These are phyloP conservation scores for Ptiloglossa arizonensis DNA, from an alignment of 1,140 invertebrate species.

Conservation along the genomic window DNA sequence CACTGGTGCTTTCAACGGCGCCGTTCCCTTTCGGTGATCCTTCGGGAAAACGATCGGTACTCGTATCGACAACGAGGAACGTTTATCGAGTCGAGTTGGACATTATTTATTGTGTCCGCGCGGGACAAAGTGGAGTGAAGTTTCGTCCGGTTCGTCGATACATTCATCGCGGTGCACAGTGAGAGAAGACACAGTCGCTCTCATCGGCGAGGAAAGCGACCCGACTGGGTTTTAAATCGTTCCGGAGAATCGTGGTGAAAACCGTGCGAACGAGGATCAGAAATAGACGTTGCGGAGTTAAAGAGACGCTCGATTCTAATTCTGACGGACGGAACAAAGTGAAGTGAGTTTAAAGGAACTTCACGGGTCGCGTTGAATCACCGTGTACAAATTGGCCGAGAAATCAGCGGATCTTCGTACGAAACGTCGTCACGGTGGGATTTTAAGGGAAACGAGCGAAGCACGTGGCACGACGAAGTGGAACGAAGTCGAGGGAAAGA, in stretches of 20 bases:
- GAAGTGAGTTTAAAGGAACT: too few relatives aligned
- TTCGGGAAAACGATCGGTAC: background rate
- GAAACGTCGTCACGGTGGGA: background rate
- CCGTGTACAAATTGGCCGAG: background rate
- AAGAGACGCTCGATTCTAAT: too few relatives aligned
- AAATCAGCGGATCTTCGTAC: background rate
- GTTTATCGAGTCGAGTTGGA: background rate
- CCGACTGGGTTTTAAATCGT: too few relatives aligned
- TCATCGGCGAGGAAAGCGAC: too few relatives aligned
- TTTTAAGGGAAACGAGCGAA: constrained; percentile 13
- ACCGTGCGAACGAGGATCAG: too few relatives aligned
- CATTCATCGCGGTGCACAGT: too few relatives aligned
- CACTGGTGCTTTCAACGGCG: background rate
- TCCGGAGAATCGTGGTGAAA: too few relatives aligned
- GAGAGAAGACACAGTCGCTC: too few relatives aligned
- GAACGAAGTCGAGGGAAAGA: constrained; percentile 39
- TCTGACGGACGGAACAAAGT: background rate
- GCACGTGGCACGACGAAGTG: constrained; percentile 56
- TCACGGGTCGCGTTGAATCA: background rate
- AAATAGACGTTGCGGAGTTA: too few relatives aligned
- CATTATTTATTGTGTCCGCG: background rate
- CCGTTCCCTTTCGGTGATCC: background rate
- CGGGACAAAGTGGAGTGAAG: background rate
- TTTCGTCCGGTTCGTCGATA: too few relatives aligned
- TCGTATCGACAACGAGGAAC: too few relatives aligned